Conservation (phyloP, 2,113 vertebrate genomes). For the Limanda limanda region DNA sequence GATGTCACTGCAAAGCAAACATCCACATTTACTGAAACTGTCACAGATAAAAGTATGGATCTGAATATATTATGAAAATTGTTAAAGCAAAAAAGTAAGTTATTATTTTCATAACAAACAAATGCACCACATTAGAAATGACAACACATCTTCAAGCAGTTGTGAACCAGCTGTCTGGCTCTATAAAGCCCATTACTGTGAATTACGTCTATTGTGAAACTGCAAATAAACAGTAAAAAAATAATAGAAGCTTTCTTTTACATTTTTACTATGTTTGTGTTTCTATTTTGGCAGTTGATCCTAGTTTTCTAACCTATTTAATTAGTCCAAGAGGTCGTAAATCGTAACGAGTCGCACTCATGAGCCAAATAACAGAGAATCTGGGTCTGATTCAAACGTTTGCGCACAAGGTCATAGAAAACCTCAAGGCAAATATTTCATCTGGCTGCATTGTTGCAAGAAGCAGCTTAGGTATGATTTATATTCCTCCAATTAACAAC, state of each 20-base stretch:
- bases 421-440: conserved; percentile 23
- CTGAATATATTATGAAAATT: neutral
- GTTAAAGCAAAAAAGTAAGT: too few relatives aligned
- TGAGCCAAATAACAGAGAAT: conserved; percentile 19
- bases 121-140: too few relatives aligned
- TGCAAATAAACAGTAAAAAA: neutral
- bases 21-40: too few relatives aligned
- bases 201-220: conserved; percentile 13
- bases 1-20: too few relatives aligned
- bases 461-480: neutral
- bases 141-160: neutral
- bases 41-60: too few relatives aligned
- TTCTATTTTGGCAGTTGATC: conserved; percentile 21
- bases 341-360: conserved; percentile 16
- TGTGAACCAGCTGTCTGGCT: neutral
- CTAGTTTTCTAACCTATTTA: neutral
- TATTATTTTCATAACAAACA: neutral
- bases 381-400: conserved; percentile 15
- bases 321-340: conserved; percentile 35
- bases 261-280: neutral
- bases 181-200: neutral
- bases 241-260: neutral
- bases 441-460: neutral
- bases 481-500: neutral
- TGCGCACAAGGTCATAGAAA: conserved; percentile 4